Conservation (phyloP, 2,113 vertebrate genomes). For the Tiliqua scincoides region DNA sequence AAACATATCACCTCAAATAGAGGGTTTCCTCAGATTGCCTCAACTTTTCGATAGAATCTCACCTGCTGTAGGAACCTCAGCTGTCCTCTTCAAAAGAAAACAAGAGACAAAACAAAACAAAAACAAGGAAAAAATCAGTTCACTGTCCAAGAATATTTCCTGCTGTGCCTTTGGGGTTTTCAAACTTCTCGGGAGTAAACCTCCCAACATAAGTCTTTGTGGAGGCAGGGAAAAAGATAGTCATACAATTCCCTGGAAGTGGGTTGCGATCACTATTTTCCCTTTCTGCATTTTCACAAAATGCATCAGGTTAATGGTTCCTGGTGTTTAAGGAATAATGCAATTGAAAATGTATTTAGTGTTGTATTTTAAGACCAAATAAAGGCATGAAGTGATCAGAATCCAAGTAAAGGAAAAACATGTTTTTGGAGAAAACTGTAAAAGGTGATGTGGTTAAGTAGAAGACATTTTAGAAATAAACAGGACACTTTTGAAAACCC, state of each 20-base stretch:
- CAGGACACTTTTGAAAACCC: no score
- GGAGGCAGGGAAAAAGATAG: no score
- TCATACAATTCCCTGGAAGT: no score
- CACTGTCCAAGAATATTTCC: not conserved
- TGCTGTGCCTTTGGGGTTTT: not conserved
- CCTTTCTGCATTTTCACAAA: not conserved
- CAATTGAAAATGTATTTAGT: not conserved
- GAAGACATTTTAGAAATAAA: not conserved
- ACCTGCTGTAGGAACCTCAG: not conserved
- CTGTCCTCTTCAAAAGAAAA: not conserved
- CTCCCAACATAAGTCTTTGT: no score
- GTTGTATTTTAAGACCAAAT: no score
- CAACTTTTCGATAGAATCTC: not conserved
- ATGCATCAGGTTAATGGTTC: not conserved
- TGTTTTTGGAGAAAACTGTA: not conserved
- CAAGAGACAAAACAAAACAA: constrained; percentile 4
- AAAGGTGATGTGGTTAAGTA: not conserved
- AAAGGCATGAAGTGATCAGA: not conserved
- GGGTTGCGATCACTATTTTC: no score
- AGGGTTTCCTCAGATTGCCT: not conserved
- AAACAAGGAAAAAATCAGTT: not conserved
- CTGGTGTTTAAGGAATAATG: not conserved
- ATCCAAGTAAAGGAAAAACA: not conserved
- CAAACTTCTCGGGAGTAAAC: no score
- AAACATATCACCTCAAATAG: not conserved